These are phyloP conservation scores for Gallirallus australis DNA, from an alignment of 2,797 vertebrate genomes.

Conservation along the genomic window DNA sequence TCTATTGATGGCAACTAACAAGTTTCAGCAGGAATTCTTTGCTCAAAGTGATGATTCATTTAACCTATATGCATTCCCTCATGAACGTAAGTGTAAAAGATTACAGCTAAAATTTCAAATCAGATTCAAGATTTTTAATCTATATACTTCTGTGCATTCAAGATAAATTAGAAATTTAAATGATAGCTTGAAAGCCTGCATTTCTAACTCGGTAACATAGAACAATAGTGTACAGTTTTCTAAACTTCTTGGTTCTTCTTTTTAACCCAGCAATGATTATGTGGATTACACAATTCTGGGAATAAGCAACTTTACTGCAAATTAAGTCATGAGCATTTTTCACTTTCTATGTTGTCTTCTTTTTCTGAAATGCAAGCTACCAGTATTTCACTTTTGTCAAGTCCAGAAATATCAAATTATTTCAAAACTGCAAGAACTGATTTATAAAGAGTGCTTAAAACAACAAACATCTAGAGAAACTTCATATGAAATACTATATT, in stretches of 20 bases:
- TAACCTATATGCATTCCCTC: not conserved
- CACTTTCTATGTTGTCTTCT: not conserved
- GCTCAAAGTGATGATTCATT: not conserved
- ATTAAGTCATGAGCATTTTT: conserved; percentile 40
- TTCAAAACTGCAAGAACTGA: not conserved
- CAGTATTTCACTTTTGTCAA: not conserved
- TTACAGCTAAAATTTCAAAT: not conserved
- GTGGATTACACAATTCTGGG: too few species aligned
- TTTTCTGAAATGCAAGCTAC: conserved; percentile 63
- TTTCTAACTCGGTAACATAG: not conserved
- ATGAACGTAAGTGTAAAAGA: not conserved
- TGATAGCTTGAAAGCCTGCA: not conserved
- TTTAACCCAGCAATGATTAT: not conserved
- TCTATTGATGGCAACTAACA: not conserved
- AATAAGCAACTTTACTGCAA: not conserved
- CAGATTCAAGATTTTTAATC: not conserved
- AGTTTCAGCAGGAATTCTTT: not conserved
- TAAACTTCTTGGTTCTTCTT: not conserved
- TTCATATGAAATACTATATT: not conserved
- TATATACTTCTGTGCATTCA: not conserved
- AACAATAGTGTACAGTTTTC: not conserved
- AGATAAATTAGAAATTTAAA: not conserved
- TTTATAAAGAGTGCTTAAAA: not conserved
- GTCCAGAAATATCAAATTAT: not conserved
- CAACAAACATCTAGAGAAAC: not conserved